Conservation (phyloP, 2,888 invertebrate species). For the Lasioglossum vierecki region DNA sequence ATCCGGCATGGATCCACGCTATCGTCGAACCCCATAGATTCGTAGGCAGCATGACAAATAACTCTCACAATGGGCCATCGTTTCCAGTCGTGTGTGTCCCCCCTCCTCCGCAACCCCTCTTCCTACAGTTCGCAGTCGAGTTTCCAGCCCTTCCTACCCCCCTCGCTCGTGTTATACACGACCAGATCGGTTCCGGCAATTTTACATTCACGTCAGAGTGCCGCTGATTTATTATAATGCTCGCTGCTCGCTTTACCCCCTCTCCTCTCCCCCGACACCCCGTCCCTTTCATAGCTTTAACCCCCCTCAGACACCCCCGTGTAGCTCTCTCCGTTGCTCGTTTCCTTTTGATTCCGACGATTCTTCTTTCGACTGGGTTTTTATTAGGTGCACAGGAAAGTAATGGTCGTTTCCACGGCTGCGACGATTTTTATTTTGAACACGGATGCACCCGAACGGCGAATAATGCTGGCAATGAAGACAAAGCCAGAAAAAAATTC, state of each 20-base stretch:
- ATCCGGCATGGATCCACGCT: constrained; percentile 68
- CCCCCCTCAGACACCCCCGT: neutral
- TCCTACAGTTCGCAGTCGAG: constrained; percentile 39
- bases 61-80: constrained; percentile 81
- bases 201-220: constrained; percentile 80
- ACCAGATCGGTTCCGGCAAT: constrained; percentile 83
- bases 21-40: constrained; percentile 76
- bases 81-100: constrained; percentile 61
- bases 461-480: neutral
- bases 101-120: constrained; percentile 21
- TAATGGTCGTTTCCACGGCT: constrained; percentile 1
- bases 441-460: neutral
- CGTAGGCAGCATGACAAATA: constrained; percentile 82
- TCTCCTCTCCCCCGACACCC: neutral
- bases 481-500: neutral
- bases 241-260: constrained; percentile 70
- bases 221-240: constrained; percentile 80
- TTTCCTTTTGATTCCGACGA: constrained; percentile 14
- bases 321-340: neutral
- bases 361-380: constrained; percentile 8
- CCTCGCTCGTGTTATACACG: constrained; percentile 77
- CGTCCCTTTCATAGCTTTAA: neutral
- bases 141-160: constrained; percentile 62
- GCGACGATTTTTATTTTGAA: neutral
- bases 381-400: neutral